Conservation (phyloP, 2,888 invertebrate species). For the Cheilosia soror region DNA sequence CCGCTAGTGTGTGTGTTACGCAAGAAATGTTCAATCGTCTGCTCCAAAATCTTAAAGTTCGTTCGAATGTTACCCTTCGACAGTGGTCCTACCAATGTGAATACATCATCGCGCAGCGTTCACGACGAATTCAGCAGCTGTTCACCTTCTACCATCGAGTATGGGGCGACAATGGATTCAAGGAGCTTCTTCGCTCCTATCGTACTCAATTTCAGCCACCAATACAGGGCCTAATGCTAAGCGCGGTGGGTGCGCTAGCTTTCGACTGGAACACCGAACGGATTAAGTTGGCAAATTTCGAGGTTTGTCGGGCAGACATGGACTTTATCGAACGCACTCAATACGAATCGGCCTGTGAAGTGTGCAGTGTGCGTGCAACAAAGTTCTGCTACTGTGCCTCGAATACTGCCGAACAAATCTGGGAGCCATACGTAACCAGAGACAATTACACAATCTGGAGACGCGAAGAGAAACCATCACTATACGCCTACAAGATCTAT, state of each 20-base stretch:
- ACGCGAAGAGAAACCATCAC: constrained; percentile 88
- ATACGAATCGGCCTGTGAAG: constrained; percentile 84
- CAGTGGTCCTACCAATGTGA: constrained; percentile 86
- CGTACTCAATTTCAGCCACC: constrained; percentile 83
- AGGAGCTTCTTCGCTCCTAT: constrained; percentile 84
- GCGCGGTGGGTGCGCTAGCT: constrained; percentile 85
- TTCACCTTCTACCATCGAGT: constrained; percentile 86
- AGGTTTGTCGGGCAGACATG: constrained; percentile 86
- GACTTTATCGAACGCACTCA: constrained; percentile 85
- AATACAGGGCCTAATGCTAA: constrained; percentile 85
- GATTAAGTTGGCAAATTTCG: constrained; percentile 85
- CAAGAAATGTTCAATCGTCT: constrained; percentile 79
- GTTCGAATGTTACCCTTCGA: constrained; percentile 84
- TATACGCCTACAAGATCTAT: constrained; percentile 94
- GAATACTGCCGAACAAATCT: constrained; percentile 79
- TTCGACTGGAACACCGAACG: constrained; percentile 87
- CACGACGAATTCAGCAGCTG: constrained; percentile 87
- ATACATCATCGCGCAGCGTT: constrained; percentile 86
- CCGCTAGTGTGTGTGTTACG: constrained; percentile 55
- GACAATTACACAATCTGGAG: constrained; percentile 93
- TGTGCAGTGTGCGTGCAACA: constrained; percentile 79
- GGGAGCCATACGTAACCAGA: constrained; percentile 91
- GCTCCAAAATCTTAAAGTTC: constrained; percentile 82
- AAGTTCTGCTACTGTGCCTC: constrained; percentile 81
- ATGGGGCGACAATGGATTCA: constrained; percentile 87